Base-by-base conservation (phyloP, 1,140 invertebrate genomes). In the Ooceraea biroi region DNA sequence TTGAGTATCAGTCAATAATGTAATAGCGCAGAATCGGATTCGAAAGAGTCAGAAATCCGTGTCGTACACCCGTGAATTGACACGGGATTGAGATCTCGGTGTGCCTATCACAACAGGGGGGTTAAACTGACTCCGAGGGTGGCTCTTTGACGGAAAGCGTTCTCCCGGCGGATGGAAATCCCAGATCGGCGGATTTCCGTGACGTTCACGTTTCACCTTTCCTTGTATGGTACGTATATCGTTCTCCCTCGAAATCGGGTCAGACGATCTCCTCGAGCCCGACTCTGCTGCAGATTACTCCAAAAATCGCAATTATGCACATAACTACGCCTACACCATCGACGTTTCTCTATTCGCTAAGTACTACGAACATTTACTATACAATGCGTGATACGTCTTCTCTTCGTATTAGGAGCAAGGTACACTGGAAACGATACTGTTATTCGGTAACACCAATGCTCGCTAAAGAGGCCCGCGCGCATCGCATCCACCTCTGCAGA, bases 321-420 rank as follows among this genome's bases (percentile, higher is more conserved):
- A 41, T 25, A 74, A 86, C 82, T 88, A 88, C 87, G 60, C 83
- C 85, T 87, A 87, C 85, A 76, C 76, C 74, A 87, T 85, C 85
- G 87, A 85, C 57, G 71, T 55, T 50, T 76, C 58, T 82, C 36
- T 30, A 88, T 36, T 78, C 61, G 65, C 85, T 85, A 65, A 41
- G 25, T 55, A 66, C 61, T 63, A 85, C 86, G 72, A 88, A 88
- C 85, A 88, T 76, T 88, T 82, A 85, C 74, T 76, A 80, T 87
- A 84, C 48, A 58, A 88, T 87, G 76, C 82, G 61, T 87, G 69
- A 82, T 74, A 82, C 78, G 57, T 82, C 58, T 74, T 82, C 44
- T 74, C 55, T 74, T 82, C 78, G 19, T 74, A 12, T 8, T 63
- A 61, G 69, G 69, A 74, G 46, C 50, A 74, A 82, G 76, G 65